Evolutionary conservation across 1,140 invertebrate genomes (phyloP), one percentile per base, ranked within the genome.

Genomic region (Sycophila sp.): DNA sequence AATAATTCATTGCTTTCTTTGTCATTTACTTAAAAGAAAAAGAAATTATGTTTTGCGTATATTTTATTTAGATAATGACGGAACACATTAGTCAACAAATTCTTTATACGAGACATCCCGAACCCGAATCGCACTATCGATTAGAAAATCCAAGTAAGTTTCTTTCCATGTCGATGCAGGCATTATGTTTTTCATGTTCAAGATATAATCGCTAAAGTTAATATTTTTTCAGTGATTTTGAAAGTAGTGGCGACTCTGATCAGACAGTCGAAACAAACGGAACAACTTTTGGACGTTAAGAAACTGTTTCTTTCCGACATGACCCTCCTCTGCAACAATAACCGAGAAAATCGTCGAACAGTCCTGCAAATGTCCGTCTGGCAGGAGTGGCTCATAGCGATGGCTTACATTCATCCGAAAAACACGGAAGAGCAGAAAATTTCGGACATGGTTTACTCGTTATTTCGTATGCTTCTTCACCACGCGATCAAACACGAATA

Each of bases 291-390:
- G 64, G 94, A 98, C 82, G 96, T 98, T 49, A 99, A 99, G 80
- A 98, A 97, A 81, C 87, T 97, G 8, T 99, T 99, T 84, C 90
- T 99, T 3, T 96, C 95, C 15, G 98, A 99, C 84, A 97, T 99
- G 92, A 99, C 96, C 4, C 87, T 98, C 60, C 87, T 99, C 17
- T 99, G 98, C 83, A 98, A 97, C 80, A 98, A 98, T 82, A 99
- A 98, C 83, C 89, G 96, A 19, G 98, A 99, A 83, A 99, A 99
- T 86, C 87, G 98, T 56, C 87, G 97, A 73, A 99, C 96, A 0
- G 96, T 99, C 2, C 88, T 99, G 13, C 98, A 99, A 87, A 99
- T 99, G 98, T 99, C 97, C 6, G 98, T 99, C 1, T 99, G 98
- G 98, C 98, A 99, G 87, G 98, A 99, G 82, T 99, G 98, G 98